Conservation (phyloP, 1,140 invertebrate species). For the Drosophila triauraria region DNA sequence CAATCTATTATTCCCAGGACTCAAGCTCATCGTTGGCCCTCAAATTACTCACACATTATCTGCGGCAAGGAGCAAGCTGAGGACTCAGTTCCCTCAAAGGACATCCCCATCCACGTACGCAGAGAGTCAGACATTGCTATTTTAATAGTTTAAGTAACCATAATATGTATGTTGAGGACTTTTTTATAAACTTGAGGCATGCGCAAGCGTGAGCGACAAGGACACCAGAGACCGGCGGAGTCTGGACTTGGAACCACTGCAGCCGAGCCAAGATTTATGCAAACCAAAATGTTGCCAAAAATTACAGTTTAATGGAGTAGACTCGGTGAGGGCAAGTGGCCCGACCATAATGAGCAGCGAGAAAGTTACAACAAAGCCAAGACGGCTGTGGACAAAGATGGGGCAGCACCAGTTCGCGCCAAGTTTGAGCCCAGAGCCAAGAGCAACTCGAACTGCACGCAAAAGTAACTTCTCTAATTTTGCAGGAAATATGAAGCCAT, state of each 20-base stretch:
- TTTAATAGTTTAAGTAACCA: slow-evolving; percentile 84
- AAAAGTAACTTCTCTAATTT: slow-evolving; percentile 84
- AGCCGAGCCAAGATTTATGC: slow-evolving; percentile 74
- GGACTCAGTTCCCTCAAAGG: slow-evolving; percentile 5
- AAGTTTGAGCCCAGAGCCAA: slow-evolving; percentile 28
- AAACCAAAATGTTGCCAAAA: slow-evolving; percentile 84
- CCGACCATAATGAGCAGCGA: slow-evolving; percentile 73
- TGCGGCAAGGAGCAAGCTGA: slow-evolving; percentile 21
- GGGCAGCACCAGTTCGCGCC: slow-evolving; percentile 24
- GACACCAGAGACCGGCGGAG: slow-evolving; percentile 56
- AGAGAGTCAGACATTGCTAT: slow-evolving; percentile 62
- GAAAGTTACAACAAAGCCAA: slow-evolving; percentile 60
- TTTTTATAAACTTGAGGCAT: slow-evolving; percentile 83
- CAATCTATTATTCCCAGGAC: slow-evolving; percentile 24
- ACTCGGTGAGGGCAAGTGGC: slow-evolving; percentile 36
- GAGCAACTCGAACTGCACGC: slow-evolving; percentile 55
- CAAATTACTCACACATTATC: slow-evolving; percentile 77
- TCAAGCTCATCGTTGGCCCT: slow-evolving; percentile 43
- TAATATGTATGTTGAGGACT: slow-evolving; percentile 83
- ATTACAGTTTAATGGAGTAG: slow-evolving; percentile 84
- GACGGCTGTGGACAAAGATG: slow-evolving; percentile 54
- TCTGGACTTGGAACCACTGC: slow-evolving; percentile 33
- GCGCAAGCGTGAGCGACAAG: slow-evolving; percentile 63
- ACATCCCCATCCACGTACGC: slow-evolving; percentile 16
- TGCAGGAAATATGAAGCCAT: slow-evolving; percentile 84